phyloP scores from a whole-genome alignment of 1,140 invertebrate genomes.

The Drosophila prosaltans region DNA sequence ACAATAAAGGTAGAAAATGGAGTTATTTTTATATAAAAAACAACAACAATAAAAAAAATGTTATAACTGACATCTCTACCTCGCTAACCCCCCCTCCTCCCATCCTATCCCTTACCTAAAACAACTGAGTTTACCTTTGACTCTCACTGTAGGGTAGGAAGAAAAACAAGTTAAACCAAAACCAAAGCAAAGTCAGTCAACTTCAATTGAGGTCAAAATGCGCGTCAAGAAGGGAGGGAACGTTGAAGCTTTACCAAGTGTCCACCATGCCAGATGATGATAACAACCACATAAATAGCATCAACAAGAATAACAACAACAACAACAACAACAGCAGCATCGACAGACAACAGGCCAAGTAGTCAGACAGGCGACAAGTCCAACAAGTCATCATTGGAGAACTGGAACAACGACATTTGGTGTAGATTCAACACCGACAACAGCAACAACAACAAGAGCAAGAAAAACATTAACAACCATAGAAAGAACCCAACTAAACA shows the following conservation, averaged over 20 bases:
- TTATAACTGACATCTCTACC: constrained; percentile 9
- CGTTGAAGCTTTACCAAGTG: constrained; percentile 5
- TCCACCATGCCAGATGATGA: constrained; percentile 44
- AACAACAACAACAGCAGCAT: constrained; percentile 24
- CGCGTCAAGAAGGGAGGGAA: background rate
- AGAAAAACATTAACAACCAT: constrained; percentile 18
- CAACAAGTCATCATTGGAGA: constrained; percentile 65
- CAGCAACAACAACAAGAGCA: constrained; percentile 8
- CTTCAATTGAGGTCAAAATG: constrained; percentile 52
- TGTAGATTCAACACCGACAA: constrained; percentile 6
- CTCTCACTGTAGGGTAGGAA: background rate
- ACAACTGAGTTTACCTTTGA: background rate
- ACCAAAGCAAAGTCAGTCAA: constrained; percentile 19
- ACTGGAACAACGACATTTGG: constrained; percentile 65
- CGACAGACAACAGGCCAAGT: background rate
- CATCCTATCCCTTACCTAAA: background rate
- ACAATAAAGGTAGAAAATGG: constrained; percentile 4
- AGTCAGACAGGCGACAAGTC: constrained; percentile 58
- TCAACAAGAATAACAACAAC: constrained; percentile 35
- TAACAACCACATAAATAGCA: constrained; percentile 53
- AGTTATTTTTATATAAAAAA: constrained; percentile 4
- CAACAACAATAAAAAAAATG: background rate
- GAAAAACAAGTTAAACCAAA: constrained; percentile 9
- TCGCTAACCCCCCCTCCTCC: background rate
- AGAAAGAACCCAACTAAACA: constrained; percentile 21